These are phyloP conservation scores for Macaria notata DNA, from an alignment of 2,888 invertebrate species.

Conservation along the genomic window DNA sequence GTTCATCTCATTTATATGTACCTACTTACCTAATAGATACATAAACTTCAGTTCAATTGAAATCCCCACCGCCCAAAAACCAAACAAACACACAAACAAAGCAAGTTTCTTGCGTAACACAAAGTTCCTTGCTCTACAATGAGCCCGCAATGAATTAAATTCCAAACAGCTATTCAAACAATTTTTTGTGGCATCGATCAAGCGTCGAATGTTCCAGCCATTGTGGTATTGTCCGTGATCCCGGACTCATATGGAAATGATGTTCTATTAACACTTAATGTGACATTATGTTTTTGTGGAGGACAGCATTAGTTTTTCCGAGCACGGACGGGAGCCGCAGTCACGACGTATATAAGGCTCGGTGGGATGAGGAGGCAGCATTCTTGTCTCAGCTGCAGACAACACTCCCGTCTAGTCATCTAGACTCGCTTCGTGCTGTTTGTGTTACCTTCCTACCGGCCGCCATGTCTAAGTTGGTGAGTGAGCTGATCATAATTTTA, in stretches of 20 bases:
- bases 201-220: constrained; percentile 39
- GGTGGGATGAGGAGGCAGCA: constrained; percentile 31
- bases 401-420: constrained; percentile 62
- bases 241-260: constrained; percentile 72
- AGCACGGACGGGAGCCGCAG: constrained; percentile 60
- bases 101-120: background rate
- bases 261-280: constrained; percentile 67
- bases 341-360: constrained; percentile 61
- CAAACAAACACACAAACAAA: no score
- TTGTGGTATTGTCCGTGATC: constrained; percentile 51
- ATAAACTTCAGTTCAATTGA: no score
- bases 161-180: constrained; percentile 14
- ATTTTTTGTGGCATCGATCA: constrained; percentile 52
- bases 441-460: constrained; percentile 18
- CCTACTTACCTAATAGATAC: background rate
- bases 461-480: constrained; percentile 72
- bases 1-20: background rate
- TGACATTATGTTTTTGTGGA: constrained; percentile 51
- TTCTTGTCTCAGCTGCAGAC: constrained; percentile 44
- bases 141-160: constrained; percentile 16
- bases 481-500: constrained; percentile 27
- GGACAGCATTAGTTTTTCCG: constrained; percentile 69
- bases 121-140: constrained; percentile 6
- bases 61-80: no score
- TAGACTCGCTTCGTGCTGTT: constrained; percentile 56